Percentiles rank a stretch among this genome's conserved stretches.
phyloP scores from a whole-genome alignment of 2,797 vertebrate genomes.

The Argya squamiceps region DNA sequence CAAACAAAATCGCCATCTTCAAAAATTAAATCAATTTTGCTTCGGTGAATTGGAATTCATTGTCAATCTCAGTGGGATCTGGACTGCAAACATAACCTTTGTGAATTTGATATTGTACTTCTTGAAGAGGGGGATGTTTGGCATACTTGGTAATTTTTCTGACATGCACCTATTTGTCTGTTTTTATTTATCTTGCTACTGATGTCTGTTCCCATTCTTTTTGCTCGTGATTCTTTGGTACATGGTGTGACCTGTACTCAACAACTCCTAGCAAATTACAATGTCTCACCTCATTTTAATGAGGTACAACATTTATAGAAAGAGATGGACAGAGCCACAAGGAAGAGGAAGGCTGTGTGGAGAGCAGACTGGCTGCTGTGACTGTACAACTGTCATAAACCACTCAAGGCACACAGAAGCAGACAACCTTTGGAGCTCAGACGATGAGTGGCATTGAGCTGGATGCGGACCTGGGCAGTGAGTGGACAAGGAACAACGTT shows the following conservation, averaged over 20 bases:
- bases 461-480: rapidly evolving
- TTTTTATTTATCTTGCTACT: background rate
- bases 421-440: background rate
- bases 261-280: background rate
- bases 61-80: background rate
- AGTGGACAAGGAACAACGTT: background rate
- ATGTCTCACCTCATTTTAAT: background rate
- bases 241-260: background rate
- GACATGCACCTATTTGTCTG: background rate
- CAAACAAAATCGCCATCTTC: background rate
- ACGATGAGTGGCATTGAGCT: background rate
- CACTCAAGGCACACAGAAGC: background rate
- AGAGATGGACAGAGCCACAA: background rate
- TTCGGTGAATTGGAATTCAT: background rate
- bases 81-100: background rate
- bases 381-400: background rate
- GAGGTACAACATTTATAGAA: background rate
- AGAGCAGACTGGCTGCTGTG: background rate
- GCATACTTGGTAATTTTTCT: background rate
- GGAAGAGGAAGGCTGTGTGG: background rate
- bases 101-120: background rate
- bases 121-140: background rate
- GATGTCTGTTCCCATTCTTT: background rate
- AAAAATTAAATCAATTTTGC: conserved; percentile 20
- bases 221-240: background rate